A percentile compares a stretch with the other conserved stretches of the same genome.
These are phyloP conservation scores for Cuculus canorus DNA, from an alignment of 2,797 vertebrate species.

Conservation along the genomic window DNA sequence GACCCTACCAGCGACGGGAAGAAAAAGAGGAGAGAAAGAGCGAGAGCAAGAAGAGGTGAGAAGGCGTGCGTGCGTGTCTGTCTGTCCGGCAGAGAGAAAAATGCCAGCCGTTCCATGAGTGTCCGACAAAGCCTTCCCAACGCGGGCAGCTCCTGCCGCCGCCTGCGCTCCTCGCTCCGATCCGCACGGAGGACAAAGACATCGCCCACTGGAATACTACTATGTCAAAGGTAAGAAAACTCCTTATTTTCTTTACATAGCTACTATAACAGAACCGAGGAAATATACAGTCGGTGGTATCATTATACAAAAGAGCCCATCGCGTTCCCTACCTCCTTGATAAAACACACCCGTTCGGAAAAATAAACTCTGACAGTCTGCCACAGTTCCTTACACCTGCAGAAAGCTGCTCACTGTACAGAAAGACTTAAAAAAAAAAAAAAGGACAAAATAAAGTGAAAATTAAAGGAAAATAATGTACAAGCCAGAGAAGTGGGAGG, in stretches of 20 bases:
- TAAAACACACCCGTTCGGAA: neutral
- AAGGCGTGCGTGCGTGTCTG: neutral
- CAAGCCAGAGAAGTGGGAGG: constrained; percentile 54
- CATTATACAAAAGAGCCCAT: constrained; percentile 22
- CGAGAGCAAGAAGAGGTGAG: neutral
- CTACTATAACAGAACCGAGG: constrained; percentile 21
- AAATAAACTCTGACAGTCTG: constrained; percentile 31
- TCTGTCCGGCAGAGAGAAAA: neutral
- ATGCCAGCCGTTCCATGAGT: neutral
- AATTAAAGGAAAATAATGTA: constrained; percentile 24
- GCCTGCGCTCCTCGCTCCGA: neutral
- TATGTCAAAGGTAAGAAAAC: constrained; percentile 31
- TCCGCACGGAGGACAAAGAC: neutral
- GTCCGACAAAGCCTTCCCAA: neutral
- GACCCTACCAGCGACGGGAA: neutral
- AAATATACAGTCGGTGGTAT: constrained; percentile 46
- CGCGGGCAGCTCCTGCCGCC: neutral
- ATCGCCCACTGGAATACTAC: neutral
- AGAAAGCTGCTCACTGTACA: constrained; percentile 59
- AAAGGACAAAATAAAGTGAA: neutral
- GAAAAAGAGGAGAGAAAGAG: neutral
- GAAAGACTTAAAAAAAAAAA: constrained; percentile 1
- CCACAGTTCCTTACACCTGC: neutral
- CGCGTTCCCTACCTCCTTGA: neutral
- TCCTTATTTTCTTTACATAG: constrained; percentile 52